Base-by-base conservation (phyloP, 2,797 vertebrate genomes). In the Myripristis jacobus region DNA sequence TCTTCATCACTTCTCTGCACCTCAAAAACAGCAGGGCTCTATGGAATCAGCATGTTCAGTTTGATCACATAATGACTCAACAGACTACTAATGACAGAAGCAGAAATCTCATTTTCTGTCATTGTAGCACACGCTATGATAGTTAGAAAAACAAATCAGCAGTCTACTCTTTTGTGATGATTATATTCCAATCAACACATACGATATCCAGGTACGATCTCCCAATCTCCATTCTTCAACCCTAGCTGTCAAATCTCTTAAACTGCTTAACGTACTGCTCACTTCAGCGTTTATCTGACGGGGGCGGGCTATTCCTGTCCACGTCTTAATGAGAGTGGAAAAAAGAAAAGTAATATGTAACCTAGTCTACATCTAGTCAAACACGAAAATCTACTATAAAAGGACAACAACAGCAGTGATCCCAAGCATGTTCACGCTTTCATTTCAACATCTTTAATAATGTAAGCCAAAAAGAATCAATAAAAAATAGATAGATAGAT, bases 211-310 rank as follows among this genome's bases (percentile, higher is more conserved):
- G 63, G 69, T 71, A 70, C 82, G 69, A 82, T 78, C 65, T 80
- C 66, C 11, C 82, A 70, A 82, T 78, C 65, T 80, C 66, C 11
- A 56, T 69, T 80, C 56, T 57, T 65, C 46, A 56, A 38, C 63
- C 52, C 61, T 43, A 83, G 79, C 75, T 46, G 52, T 72, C 73
- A 91, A 93, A 93, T 90, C 91, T 88, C 90, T 87, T 92, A 90
- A 93, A 82, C 90, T 65, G 79, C 80, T 94, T 91, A 93, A 74
- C 57, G 2, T 51, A 70, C 69, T 53, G 70, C 70, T 70, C 67
- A 62, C 24, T 55, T 67, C 80, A 76, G 79, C 63, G 70, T 66
- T 54, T 60, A 63, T 58, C 59, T 53, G 52, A 16, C 2, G 34
- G 34, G 6, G 34, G 38, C 13, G 15, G 15, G 3, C 12, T 36